Evolutionary conservation across 2,113 vertebrate species (phyloP), one percentile per base, ranked within the genome.

Genomic region (Clarias gariepinus): DNA sequence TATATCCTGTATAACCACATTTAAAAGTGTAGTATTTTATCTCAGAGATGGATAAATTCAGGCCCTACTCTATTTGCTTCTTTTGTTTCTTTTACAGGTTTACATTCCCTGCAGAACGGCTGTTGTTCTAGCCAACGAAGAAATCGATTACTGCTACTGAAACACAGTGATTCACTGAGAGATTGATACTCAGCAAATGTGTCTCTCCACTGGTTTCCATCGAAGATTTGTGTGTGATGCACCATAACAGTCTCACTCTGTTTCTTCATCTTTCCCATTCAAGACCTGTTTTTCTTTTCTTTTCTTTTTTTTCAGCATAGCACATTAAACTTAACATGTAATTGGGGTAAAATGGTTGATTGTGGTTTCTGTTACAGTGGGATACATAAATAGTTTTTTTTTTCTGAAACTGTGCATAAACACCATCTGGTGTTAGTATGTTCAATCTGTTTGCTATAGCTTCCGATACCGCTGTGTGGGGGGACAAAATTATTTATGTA

Each of bases 81-180:
- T 83, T 83, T 82, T 86, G 77, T 90, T 71, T 85, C 82, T 87
- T 28, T 89, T 86, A 83, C 92, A 96, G 95, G 94, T 96, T 90
- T 96, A 96, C 93, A 93, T 96, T 91, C 95, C 95, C 90, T 95
- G 94, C 94, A 95, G 95, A 93, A 95, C 93, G 58, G 94, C 95
- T 81, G 90, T 95, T 90, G 93, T 95, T 90, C 92, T 96, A 92
- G 94, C 93, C 93, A 95, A 96, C 87, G 94, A 94, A 88, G 94
- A 95, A 92, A 93, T 92, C 85, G 91, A 95, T 93, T 94, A 94
- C 93, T 94, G 94, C 92, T 92, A 95, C 94, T 96, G 94, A 94
- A 90, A 91, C 91, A 85, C 90, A 88, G 91, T 90, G 90, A 90
- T 91, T 89, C 90, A 83, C 90, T 88, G 87, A 90, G 81, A 89